These are phyloP conservation scores for Psittacula echo DNA, from an alignment of 2,797 vertebrate species.

Conservation along the genomic window DNA sequence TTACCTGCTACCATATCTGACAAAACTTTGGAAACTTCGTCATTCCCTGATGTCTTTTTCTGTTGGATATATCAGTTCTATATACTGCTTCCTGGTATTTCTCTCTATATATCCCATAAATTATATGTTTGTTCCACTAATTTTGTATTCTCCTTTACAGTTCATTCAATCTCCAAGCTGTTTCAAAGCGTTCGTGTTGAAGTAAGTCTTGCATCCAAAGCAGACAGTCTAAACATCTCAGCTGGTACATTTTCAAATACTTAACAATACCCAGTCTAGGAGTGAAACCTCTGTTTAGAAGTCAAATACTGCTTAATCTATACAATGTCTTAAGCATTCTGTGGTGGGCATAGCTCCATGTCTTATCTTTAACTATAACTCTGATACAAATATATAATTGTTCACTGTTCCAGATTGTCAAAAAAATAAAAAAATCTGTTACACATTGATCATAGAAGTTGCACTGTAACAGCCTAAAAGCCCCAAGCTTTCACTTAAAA, in stretches of 20 bases:
- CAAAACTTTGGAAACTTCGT: neutral
- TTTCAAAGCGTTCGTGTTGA: neutral
- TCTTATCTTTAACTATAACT: neutral
- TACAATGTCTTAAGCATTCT: neutral
- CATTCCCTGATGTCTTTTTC: neutral
- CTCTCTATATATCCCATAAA: neutral
- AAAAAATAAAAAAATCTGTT: neutral
- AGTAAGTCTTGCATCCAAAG: neutral
- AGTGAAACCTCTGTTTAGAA: neutral
- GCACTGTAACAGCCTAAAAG: neutral
- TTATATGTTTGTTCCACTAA: conserved; percentile 1
- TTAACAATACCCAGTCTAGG: neutral
- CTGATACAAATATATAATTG: neutral
- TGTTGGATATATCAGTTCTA: neutral
- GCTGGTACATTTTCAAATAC: conserved; percentile 8
- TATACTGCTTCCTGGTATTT: neutral
- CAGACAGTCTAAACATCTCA: conserved; percentile 33
- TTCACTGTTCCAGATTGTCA: neutral
- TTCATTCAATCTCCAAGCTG: neutral
- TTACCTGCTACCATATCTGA: neutral
- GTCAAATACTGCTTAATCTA: neutral
- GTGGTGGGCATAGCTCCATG: neutral
- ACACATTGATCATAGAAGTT: neutral
- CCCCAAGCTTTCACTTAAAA: neutral
- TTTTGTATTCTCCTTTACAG: neutral